Percentiles rank a stretch among this genome's conserved stretches.
These are phyloP conservation scores for Myzus persicae DNA, from an alignment of 1,140 invertebrate genomes.

Conservation along the genomic window DNA sequence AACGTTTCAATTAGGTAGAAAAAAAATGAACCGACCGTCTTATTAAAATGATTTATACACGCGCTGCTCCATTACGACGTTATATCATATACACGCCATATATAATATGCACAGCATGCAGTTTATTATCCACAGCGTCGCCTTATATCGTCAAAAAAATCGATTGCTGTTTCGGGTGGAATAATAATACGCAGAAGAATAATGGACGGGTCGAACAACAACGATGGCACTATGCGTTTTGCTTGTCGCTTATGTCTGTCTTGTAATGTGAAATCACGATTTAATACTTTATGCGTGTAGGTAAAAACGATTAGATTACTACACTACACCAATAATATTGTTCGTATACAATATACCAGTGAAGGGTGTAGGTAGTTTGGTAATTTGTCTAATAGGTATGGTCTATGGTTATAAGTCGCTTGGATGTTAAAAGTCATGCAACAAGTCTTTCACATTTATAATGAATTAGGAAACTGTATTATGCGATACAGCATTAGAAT, in stretches of 20 bases:
- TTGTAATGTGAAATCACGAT: not conserved
- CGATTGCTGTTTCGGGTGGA: not conserved
- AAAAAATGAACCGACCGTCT: not conserved
- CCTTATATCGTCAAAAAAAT: not conserved
- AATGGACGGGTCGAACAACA: not conserved
- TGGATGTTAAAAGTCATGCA: no score
- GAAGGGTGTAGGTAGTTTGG: no score
- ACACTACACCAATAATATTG: not conserved
- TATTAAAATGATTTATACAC: constrained; percentile 30
- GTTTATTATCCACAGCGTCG: not conserved
- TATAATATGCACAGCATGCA: not conserved
- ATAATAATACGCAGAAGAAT: not conserved
- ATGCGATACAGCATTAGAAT: no score
- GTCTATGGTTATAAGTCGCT: no score
- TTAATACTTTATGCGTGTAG: not conserved
- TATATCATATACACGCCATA: not conserved
- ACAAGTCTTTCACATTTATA: no score
- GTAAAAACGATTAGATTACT: no score
- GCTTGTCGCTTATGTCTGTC: not conserved
- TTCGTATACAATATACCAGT: not conserved
- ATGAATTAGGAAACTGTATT: no score
- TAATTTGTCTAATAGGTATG: no score
- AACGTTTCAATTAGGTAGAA: not conserved
- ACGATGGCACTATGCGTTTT: not conserved
- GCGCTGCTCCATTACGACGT: not conserved